Percentiles rank a stretch among this genome's conserved stretches.
phyloP scores from a whole-genome alignment of 1,140 invertebrate species.

The Papilio machaon region DNA sequence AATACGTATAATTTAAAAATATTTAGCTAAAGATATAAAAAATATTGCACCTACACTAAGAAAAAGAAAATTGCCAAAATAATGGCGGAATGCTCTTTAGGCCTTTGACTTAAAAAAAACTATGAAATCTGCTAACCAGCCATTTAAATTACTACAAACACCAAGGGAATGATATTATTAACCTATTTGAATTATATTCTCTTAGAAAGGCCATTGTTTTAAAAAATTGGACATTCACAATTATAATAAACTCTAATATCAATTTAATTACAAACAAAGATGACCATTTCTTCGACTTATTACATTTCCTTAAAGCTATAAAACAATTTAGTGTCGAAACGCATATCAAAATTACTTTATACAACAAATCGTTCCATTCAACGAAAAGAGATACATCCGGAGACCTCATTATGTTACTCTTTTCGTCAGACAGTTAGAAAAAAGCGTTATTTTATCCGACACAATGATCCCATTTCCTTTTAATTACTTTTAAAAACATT shows the following conservation, averaged over 20 bases:
- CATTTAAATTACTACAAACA: conserved; percentile 18
- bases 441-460: background rate
- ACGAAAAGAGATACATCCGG: background rate
- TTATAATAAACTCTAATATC: conserved; percentile 22
- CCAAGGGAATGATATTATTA: conserved; percentile 27
- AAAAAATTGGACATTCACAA: conserved; percentile 26
- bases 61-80: background rate
- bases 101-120: background rate
- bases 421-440: background rate
- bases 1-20: background rate
- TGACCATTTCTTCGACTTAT: background rate
- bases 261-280: conserved; percentile 13
- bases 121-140: conserved; percentile 30
- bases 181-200: conserved; percentile 32
- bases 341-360: background rate
- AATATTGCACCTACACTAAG: background rate
- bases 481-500: background rate
- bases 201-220: conserved; percentile 26
- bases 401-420: background rate
- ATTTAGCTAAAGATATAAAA: conserved; percentile 23
- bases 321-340: conserved; percentile 7
- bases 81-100: background rate
- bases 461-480: conserved; percentile 11
- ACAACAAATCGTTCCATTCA: background rate
- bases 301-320: conserved; percentile 27